Conservation (phyloP, 2,888 invertebrate species). For the Machimus atricapillus region DNA sequence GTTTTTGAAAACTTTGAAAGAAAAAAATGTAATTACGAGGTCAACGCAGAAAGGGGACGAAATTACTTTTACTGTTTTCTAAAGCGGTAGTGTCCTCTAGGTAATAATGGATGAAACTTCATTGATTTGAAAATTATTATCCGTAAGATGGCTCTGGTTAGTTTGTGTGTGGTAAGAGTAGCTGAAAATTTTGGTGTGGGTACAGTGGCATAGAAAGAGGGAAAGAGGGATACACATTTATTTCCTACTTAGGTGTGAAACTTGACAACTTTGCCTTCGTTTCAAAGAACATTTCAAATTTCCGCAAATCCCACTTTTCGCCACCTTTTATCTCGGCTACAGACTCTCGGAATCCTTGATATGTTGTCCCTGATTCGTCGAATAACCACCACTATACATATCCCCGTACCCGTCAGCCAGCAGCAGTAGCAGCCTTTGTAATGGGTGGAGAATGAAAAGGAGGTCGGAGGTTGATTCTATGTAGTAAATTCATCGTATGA, state of each 20-base stretch:
- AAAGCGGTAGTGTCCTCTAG: background rate
- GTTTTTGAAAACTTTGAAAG: too few relatives aligned
- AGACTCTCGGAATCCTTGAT: constrained; percentile 30
- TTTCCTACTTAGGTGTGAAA: constrained; percentile 4
- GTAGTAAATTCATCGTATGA: constrained; percentile 32
- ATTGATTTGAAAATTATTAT: background rate
- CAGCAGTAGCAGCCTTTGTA: background rate
- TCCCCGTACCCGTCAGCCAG: background rate
- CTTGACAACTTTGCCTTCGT: constrained; percentile 36
- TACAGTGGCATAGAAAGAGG: background rate
- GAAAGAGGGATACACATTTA: constrained; percentile 8
- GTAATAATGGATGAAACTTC: background rate
- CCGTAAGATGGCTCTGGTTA: background rate
- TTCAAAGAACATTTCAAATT: constrained; percentile 31
- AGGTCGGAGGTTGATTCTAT: constrained; percentile 26
- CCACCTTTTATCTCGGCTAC: constrained; percentile 35
- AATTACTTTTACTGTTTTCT: background rate
- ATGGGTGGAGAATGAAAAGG: constrained; percentile 17
- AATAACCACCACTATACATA: constrained; percentile 32
- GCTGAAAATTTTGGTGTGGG: background rate
- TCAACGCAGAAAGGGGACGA: too few relatives aligned
- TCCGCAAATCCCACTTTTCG: constrained; percentile 34
- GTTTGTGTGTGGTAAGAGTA: background rate
- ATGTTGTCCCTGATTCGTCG: constrained; percentile 39
- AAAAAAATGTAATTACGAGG: too few relatives aligned